A percentile compares a stretch with the other conserved stretches of the same genome.
Evolutionary conservation across 1,140 invertebrate species (phyloP).

Genomic region (Drosophila pseudoobscura): DNA sequence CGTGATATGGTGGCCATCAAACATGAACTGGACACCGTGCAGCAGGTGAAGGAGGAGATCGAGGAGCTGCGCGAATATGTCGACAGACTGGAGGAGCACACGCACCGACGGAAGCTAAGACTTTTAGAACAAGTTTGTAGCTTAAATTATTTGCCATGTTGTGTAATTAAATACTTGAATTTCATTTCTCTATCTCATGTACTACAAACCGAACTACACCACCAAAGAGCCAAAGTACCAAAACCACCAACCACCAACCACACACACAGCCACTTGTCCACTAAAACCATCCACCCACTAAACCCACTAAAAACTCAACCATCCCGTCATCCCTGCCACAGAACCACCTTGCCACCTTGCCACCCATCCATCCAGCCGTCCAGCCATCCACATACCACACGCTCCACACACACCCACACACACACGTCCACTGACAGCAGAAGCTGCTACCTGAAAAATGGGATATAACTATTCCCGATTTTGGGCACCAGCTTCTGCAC

Average conservation of each 20-base stretch:
- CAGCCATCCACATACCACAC: conserved; percentile 32
- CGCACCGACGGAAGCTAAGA: conserved; percentile 92
- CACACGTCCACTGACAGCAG: conserved; percentile 29
- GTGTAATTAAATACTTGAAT: conserved; percentile 83
- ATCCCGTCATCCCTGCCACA: conserved; percentile 12
- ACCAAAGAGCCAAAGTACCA: conserved; percentile 19
- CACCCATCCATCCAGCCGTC: too few species aligned
- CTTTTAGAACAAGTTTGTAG: conserved; percentile 93
- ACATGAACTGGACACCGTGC: conserved; percentile 95
- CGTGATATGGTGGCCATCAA: conserved; percentile 97
- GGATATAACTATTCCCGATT: conserved; percentile 27
- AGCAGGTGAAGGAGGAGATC: conserved; percentile 96
- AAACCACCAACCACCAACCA: conserved; percentile 61
- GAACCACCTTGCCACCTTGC: conserved; percentile 27
- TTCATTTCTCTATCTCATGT: conserved; percentile 83
- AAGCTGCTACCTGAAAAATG: conserved; percentile 29
- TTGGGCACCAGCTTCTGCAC: conserved; percentile 23
- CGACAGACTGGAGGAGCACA: conserved; percentile 94
- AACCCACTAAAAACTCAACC: not conserved
- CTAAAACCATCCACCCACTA: conserved; percentile 33
- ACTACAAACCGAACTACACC: conserved; percentile 75
- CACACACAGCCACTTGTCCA: conserved; percentile 11
- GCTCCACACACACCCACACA: conserved; percentile 43
- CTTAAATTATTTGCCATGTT: conserved; percentile 84
- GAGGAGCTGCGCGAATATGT: conserved; percentile 95